Evolutionary conservation across 2,888 invertebrate species (phyloP), one percentile per base, ranked within the genome.

Genomic region (Phengaris alcon): DNA sequence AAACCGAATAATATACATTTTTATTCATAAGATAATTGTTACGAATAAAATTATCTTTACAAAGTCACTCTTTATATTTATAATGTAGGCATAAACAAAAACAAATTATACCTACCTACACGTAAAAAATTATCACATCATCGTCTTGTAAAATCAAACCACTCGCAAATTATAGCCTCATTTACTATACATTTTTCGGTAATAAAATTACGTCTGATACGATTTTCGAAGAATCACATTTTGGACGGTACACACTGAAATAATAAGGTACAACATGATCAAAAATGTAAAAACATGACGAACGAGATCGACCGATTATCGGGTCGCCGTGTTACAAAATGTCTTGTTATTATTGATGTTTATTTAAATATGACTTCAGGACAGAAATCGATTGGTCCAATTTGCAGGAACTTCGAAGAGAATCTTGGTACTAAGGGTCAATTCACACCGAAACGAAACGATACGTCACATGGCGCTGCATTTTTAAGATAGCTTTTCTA

Each of bases 141-240:
- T 70, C 70, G 22, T 52, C 74, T 74, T 22, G 10, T 48, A n/a
- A 57, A 35, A 55, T n/a, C 57, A 73, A 55, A 73, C 52, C 52
- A 59, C 59, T 52, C 70, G 51, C 15, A 51, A 64, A 64, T 64
- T 35, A 72, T 52, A 70, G 35, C 46, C 59, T 64, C 48, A 54
- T 75, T 78, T 75, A 75, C 68, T 76, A 57, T 74, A 75, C 74
- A 77, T 78, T 79, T 77, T 77, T 79, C 77, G 76, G 78, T 77
- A 77, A 74, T 75, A 76, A 75, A 72, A 77, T 74, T 77, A 79
- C 76, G 79, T 75, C 76, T 76, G 79, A 79, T 79, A 79, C 77
- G 77, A 78, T 79, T 79, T 79, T 79, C 79, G 79, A 77, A 76
- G 79, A 79, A 79, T 77, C 76, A 78, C 78, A 75, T 80, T 80